Evolutionary conservation across 2,113 vertebrate genomes (phyloP).

Genomic region (Holacanthus passer): DNA sequence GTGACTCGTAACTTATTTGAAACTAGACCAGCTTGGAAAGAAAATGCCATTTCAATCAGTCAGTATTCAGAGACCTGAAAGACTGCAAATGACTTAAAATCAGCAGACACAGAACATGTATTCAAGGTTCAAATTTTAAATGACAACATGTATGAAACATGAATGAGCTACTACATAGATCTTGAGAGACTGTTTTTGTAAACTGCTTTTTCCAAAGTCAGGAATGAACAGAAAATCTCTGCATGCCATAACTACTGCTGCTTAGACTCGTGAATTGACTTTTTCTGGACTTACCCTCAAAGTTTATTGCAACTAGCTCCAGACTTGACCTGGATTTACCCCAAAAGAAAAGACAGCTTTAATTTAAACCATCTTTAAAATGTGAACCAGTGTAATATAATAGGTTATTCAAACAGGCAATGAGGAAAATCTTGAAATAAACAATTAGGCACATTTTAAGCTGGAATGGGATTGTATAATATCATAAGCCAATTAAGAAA

Average conservation of each 20-base stretch:
- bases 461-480: neutral
- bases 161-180: neutral
- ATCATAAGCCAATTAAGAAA: slow-evolving; percentile 19
- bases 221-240: neutral
- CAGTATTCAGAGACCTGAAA: too few species aligned
- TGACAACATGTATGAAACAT: neutral
- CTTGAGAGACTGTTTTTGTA: neutral
- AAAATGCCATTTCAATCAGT: too few species aligned
- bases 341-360: neutral
- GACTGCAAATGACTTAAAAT: too few species aligned
- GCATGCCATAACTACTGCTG: neutral
- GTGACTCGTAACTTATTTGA: too few species aligned
- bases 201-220: neutral
- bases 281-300: neutral
- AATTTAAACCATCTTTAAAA: neutral
- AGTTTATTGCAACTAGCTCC: neutral
- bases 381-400: neutral
- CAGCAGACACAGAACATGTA: too few species aligned
- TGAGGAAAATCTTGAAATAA: neutral
- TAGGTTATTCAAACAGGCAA: neutral
- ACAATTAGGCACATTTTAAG: neutral
- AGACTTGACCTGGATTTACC: neutral
- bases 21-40: neutral
- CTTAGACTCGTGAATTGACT: neutral
- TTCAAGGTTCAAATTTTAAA: neutral